Evolutionary conservation across 1,140 invertebrate species (phyloP).

Genomic region (Neodiprion lecontei): DNA sequence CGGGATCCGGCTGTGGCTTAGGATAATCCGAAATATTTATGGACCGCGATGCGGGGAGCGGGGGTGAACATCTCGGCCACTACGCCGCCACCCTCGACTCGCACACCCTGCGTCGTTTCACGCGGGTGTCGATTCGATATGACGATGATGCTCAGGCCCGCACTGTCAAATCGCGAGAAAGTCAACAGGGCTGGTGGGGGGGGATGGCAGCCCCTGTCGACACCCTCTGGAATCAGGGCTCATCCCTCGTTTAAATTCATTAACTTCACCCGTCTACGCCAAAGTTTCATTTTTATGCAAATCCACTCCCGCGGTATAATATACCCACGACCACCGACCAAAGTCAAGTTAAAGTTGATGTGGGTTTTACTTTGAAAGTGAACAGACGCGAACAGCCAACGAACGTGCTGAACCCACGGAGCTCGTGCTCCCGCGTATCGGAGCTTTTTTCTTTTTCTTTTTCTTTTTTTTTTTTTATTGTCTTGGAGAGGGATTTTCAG

Average conservation of each 20-base stretch:
- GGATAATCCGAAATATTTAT: slow-evolving; percentile 36
- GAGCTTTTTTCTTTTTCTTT: too few species aligned
- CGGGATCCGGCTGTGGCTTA: slow-evolving; percentile 24
- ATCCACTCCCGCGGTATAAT: slow-evolving; percentile 45
- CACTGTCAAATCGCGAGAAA: too few species aligned
- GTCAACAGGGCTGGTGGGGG: too few species aligned
- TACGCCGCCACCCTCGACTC: neutral
- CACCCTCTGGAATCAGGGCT: slow-evolving; percentile 11
- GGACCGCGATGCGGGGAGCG: slow-evolving; percentile 19
- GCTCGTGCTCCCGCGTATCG: too few species aligned
- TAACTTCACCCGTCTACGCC: slow-evolving; percentile 55
- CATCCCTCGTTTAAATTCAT: slow-evolving; percentile 59
- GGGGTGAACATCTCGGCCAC: neutral
- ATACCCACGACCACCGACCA: neutral
- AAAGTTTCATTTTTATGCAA: slow-evolving; percentile 61
- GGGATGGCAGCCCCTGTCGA: too few species aligned
- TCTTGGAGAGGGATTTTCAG: too few species aligned
- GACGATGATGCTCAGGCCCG: too few species aligned
- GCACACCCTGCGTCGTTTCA: too few species aligned
- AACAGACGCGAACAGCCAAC: neutral
- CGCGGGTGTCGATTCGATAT: too few species aligned
- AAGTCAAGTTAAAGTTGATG: neutral
- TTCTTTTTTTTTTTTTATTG: too few species aligned
- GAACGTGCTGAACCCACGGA: too few species aligned
- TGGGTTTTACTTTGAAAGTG: neutral